A percentile compares a stretch with the other conserved stretches of the same genome.
Evolutionary conservation across 2,888 invertebrate species (phyloP).

Genomic region (Miltochrista miniata): DNA sequence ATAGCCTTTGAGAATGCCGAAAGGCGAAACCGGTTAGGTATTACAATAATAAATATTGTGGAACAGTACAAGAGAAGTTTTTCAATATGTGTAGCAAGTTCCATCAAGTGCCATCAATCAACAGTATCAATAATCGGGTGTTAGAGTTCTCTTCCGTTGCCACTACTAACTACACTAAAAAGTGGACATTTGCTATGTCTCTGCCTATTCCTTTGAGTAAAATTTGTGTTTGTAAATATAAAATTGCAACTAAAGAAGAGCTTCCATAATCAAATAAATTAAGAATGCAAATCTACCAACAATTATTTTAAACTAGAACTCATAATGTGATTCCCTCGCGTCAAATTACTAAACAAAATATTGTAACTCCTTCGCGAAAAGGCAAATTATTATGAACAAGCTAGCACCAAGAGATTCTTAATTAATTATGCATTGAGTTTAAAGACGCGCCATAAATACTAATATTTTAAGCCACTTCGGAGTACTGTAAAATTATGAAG

Average conservation of each 20-base stretch:
- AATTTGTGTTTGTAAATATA: no score
- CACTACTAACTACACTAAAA: no score
- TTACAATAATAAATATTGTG: no score
- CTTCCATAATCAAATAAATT: not conserved
- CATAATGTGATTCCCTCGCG: not conserved
- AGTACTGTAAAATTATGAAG: conserved; percentile 3
- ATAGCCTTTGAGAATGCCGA: no score
- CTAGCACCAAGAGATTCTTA: conserved; percentile 3
- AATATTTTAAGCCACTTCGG: conserved; percentile 2
- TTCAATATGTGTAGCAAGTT: no score
- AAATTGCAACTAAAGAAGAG: not conserved
- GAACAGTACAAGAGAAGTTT: no score
- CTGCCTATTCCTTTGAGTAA: no score
- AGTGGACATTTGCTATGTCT: no score
- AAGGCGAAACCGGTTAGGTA: no score
- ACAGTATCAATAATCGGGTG: no score
- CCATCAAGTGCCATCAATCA: no score
- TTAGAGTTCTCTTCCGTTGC: no score
- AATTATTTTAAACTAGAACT: not conserved
- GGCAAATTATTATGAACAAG: conserved; percentile 6
- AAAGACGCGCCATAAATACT: conserved; percentile 10
- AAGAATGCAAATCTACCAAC: not conserved
- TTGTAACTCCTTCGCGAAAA: not conserved
- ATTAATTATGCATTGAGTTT: conserved; percentile 15
- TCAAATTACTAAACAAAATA: not conserved